These are phyloP conservation scores for Saxidomus purpurata DNA, from an alignment of 1,140 invertebrate species.

Conservation along the genomic window DNA sequence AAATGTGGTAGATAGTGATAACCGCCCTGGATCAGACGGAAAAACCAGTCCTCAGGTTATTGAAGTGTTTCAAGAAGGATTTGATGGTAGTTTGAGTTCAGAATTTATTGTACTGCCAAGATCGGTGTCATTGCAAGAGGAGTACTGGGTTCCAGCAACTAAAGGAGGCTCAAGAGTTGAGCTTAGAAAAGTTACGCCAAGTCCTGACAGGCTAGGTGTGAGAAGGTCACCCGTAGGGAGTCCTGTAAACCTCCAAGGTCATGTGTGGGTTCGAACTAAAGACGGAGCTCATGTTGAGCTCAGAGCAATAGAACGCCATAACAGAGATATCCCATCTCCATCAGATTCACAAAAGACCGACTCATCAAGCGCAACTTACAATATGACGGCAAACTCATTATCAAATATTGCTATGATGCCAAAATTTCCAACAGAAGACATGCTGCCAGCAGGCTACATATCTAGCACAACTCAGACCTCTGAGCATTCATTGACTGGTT, in stretches of 20 bases:
- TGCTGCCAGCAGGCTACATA: constrained; percentile 34
- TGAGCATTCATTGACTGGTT: constrained; percentile 19
- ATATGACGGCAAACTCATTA: constrained; percentile 52
- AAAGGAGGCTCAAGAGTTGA: constrained; percentile 58
- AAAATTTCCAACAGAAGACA: constrained; percentile 53
- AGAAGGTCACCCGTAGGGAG: constrained; percentile 50
- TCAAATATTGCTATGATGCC: constrained; percentile 50
- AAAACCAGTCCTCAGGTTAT: constrained; percentile 51
- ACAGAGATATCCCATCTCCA: constrained; percentile 59
- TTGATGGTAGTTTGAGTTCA: constrained; percentile 36
- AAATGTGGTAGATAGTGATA: constrained; percentile 11
- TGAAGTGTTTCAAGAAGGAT: constrained; percentile 36
- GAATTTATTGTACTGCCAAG: constrained; percentile 62
- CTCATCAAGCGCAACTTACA: constrained; percentile 45
- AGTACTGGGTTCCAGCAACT: constrained; percentile 56
- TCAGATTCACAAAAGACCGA: constrained; percentile 66
- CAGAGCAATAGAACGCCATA: constrained; percentile 43
- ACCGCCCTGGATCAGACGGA: constrained; percentile 48
- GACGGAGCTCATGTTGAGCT: constrained; percentile 59
- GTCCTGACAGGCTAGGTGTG: constrained; percentile 50
- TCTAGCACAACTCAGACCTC: constrained; percentile 55
- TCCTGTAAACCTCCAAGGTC: constrained; percentile 48
- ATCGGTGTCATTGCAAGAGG: constrained; percentile 63
- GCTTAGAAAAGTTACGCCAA: constrained; percentile 50
- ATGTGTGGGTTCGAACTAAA: constrained; percentile 55